Conservation (phyloP, 2,113 vertebrate genomes). For the Cinclus mexicanus region DNA sequence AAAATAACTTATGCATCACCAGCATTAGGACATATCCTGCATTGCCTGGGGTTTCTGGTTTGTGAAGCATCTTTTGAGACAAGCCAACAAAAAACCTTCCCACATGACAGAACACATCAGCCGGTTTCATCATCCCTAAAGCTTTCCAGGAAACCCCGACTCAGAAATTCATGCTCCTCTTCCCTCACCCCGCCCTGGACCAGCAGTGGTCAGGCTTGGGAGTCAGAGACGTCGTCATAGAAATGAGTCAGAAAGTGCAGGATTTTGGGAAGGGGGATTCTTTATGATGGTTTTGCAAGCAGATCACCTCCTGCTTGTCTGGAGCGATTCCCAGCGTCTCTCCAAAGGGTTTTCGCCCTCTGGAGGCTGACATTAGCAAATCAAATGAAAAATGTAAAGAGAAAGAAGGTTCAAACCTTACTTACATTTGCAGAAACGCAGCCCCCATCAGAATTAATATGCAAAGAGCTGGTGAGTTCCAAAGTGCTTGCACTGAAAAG, state of each 20-base stretch:
- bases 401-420: neutral
- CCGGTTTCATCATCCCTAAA: neutral
- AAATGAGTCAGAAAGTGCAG: neutral
- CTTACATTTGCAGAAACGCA: neutral
- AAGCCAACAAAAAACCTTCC: neutral
- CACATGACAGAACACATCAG: neutral
- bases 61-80: neutral
- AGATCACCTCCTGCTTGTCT: neutral
- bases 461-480: neutral
- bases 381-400: neutral
- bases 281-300: neutral
- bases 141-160: neutral
- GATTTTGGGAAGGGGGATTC: neutral
- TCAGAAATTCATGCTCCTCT: neutral
- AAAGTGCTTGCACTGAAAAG: neutral
- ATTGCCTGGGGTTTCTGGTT: neutral
- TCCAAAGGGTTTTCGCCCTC: constrained; percentile 24
- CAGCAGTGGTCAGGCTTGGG: neutral
- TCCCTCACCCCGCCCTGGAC: neutral
- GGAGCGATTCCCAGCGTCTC: neutral
- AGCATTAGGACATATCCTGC: neutral
- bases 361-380: neutral
- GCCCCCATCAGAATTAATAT: neutral
- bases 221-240: neutral
- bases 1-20: fast-evolving